Evolutionary conservation across 2,113 vertebrate genomes (phyloP).

Genomic region (Butorides virescens): DNA sequence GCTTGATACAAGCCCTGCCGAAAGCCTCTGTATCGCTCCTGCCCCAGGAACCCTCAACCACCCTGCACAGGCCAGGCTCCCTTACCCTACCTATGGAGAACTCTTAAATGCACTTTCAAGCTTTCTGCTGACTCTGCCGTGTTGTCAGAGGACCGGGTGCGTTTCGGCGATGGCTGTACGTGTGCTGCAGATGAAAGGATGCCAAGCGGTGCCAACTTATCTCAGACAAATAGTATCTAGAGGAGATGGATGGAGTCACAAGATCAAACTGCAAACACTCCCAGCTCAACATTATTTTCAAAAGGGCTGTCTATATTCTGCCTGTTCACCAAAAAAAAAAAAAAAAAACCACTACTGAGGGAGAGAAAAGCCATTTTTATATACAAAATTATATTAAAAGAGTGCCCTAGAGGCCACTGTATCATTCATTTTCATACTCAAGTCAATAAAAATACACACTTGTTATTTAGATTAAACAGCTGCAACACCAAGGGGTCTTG

Average conservation of each 20-base stretch:
- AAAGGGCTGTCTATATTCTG: not conserved
- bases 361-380: not conserved
- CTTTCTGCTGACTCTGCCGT: not conserved
- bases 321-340: not conserved
- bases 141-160: not conserved
- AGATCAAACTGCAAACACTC: not conserved
- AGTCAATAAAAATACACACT: not conserved
- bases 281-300: not conserved
- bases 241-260: not conserved
- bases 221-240: not conserved
- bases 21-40: not conserved
- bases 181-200: not conserved
- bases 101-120: not conserved
- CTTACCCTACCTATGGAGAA: not conserved
- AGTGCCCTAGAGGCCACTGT: not conserved
- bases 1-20: not conserved
- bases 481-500: not conserved
- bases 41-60: not conserved
- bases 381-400: not conserved
- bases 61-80: not conserved
- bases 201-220: not conserved
- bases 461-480: not conserved
- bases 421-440: constrained; percentile 8
- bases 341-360: too few species aligned
- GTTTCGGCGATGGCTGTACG: accelerated